Percentiles rank a stretch among this genome's conserved stretches.
phyloP scores from a whole-genome alignment of 2,888 invertebrate genomes.

The Amiota minor region DNA sequence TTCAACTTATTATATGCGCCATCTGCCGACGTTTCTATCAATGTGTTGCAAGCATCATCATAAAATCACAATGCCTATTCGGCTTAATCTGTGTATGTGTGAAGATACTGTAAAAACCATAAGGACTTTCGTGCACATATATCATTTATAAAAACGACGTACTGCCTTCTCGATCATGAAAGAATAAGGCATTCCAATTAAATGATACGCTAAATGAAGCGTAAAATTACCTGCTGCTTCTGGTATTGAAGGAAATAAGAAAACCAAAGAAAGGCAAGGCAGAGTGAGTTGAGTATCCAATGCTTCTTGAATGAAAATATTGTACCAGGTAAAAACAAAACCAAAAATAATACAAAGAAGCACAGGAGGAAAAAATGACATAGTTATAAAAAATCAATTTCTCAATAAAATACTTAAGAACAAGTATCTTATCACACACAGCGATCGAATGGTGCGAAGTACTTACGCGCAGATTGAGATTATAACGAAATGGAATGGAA shows the following conservation, averaged over 20 bases:
- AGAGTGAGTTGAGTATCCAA: neutral
- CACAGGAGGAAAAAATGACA: constrained; percentile 59
- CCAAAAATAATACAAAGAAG: constrained; percentile 22
- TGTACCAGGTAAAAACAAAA: neutral
- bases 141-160: constrained; percentile 2
- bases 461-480: constrained; percentile 54
- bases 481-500: constrained; percentile 17
- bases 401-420: constrained; percentile 63
- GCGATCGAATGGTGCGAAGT: constrained; percentile 63
- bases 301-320: neutral
- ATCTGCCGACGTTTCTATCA: too few relatives aligned
- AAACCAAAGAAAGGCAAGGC: constrained; percentile 18
- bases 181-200: constrained; percentile 59
- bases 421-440: constrained; percentile 62
- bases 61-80: too few relatives aligned
- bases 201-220: constrained; percentile 68
- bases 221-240: constrained; percentile 67
- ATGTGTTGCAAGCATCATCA: too few relatives aligned
- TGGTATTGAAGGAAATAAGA: constrained; percentile 52
- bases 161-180: constrained; percentile 22
- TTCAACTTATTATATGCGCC: too few relatives aligned
- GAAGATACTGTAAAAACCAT: neutral
- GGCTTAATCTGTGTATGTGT: too few relatives aligned
- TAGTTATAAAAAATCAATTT: constrained; percentile 68
- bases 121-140: constrained; percentile 11